phyloP scores from a whole-genome alignment of 2,888 invertebrate genomes.

The Hedychridium roseum region DNA sequence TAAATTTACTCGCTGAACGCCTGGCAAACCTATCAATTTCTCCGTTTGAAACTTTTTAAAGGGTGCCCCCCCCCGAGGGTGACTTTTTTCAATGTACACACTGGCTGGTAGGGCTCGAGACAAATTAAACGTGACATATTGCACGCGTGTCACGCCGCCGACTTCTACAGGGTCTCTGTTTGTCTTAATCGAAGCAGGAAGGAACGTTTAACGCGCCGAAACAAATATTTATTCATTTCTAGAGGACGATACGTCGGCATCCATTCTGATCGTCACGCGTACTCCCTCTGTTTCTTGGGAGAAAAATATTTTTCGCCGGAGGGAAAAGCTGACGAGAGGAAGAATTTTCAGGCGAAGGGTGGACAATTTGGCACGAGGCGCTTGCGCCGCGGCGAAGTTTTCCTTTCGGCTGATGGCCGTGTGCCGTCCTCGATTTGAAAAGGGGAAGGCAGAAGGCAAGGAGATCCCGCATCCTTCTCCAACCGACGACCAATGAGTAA shows the following conservation, averaged over 20 bases:
- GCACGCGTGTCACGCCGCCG: constrained; percentile 28
- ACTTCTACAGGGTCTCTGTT: background rate
- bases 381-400: constrained; percentile 42
- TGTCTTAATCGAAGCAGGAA: no score
- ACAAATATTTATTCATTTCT: no score
- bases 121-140: constrained; percentile 43
- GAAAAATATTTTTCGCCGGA: constrained; percentile 2
- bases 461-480: constrained; percentile 37
- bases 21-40: constrained; percentile 28
- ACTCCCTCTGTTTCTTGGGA: constrained; percentile 2
- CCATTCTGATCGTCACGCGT: no score
- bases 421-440: constrained; percentile 34
- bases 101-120: constrained; percentile 25
- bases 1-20: constrained; percentile 22
- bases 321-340: background rate
- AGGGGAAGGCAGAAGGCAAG: constrained; percentile 37
- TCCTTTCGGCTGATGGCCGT: constrained; percentile 38
- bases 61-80: constrained; percentile 33
- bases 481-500: constrained; percentile 53
- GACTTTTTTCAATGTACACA: constrained; percentile 12
- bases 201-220: no score
- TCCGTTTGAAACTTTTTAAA: constrained; percentile 34
- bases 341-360: constrained; percentile 10
- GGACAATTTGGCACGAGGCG: constrained; percentile 20
- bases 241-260: no score